phyloP scores from a whole-genome alignment of 2,888 invertebrate species.

The Tetramorium bicarinatum region DNA sequence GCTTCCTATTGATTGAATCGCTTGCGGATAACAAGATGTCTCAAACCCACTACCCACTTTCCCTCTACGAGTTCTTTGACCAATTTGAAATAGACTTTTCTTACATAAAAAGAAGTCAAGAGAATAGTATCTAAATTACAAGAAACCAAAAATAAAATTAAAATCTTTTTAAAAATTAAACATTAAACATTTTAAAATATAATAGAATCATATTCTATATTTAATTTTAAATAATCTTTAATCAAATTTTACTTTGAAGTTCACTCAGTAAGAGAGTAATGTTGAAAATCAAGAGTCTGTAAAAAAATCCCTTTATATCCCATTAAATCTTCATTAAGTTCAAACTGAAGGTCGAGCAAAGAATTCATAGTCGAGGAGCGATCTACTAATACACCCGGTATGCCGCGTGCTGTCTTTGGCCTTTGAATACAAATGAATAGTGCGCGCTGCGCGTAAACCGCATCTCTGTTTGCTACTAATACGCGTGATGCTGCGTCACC shows the following conservation, averaged over 20 bases:
- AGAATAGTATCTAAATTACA: not conserved
- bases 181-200: not conserved
- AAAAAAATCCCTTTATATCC: not conserved
- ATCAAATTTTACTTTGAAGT: not conserved
- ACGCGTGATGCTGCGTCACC: conserved; percentile 61
- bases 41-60: conserved; percentile 5
- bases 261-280: not conserved
- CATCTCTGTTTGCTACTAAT: conserved; percentile 39
- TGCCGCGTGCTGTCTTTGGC: not conserved
- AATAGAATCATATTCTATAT: not conserved
- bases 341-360: not conserved
- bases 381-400: not conserved
- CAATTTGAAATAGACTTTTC: conserved; percentile 31
- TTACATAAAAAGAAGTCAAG: not conserved
- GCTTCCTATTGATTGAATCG: conserved; percentile 6
- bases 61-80: conserved; percentile 1
- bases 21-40: conserved; percentile 43
- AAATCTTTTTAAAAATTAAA: not conserved
- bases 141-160: not conserved
- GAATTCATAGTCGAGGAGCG: not conserved
- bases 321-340: not conserved
- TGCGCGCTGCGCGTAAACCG: conserved; percentile 23
- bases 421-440: conserved; percentile 30
- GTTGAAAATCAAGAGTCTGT: not conserved
- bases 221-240: conserved; percentile 4